Evolutionary conservation across 2,888 invertebrate species (phyloP).

Genomic region (Drosophila neoperkinsi): DNA sequence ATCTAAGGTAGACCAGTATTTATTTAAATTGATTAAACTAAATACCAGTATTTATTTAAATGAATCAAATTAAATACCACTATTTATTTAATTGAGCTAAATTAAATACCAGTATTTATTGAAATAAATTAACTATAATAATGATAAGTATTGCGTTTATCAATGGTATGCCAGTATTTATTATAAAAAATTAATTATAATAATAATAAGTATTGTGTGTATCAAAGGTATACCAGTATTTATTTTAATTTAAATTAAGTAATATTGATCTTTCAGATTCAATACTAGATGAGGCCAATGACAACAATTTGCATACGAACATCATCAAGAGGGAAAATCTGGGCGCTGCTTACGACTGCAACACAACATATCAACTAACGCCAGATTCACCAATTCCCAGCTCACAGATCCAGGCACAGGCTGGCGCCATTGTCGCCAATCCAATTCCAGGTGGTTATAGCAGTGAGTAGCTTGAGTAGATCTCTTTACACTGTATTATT

Average conservation of each 20-base stretch:
- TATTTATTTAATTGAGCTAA: background rate
- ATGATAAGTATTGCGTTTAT: background rate
- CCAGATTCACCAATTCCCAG: slow-evolving; percentile 84
- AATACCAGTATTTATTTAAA: background rate
- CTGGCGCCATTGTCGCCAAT: slow-evolving; percentile 45
- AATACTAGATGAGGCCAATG: slow-evolving; percentile 95
- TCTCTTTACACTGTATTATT: background rate
- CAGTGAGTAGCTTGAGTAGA: slow-evolving; percentile 86
- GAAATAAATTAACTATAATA: background rate
- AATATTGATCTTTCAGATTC: slow-evolving; percentile 89
- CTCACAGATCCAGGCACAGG: slow-evolving; percentile 40
- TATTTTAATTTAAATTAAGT: background rate
- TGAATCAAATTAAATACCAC: background rate
- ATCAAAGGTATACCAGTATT: background rate
- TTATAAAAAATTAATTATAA: background rate
- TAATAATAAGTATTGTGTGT: background rate
- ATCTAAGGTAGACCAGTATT: background rate
- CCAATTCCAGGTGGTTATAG: slow-evolving; percentile 90
- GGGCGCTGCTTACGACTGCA: slow-evolving; percentile 90
- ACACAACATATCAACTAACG: slow-evolving; percentile 89
- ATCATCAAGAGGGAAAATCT: slow-evolving; percentile 93
- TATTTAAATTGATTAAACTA: background rate
- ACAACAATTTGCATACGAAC: slow-evolving; percentile 86
- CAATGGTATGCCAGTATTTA: background rate
- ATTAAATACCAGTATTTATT: background rate